These are phyloP conservation scores for Paradisaea rubra DNA, from an alignment of 2,113 vertebrate genomes.

Conservation along the genomic window DNA sequence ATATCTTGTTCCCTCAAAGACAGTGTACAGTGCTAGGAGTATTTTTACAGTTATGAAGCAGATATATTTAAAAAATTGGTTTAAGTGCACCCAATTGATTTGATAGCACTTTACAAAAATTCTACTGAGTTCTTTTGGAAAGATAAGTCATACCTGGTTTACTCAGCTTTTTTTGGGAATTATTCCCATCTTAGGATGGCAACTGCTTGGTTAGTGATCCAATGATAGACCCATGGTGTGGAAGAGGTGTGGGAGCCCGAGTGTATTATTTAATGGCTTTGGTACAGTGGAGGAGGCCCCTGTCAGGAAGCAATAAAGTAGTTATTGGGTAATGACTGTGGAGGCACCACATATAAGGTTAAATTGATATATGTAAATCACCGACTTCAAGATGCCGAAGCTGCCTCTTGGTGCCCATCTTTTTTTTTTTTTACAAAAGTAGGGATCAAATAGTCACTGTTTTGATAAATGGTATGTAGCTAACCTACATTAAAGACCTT, in stretches of 20 bases:
- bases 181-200: not conserved
- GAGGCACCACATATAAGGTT: not conserved
- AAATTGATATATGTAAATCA: constrained; percentile 46
- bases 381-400: not conserved
- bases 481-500: not conserved
- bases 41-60: not conserved
- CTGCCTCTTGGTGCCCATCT: constrained; percentile 25
- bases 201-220: constrained; percentile 29
- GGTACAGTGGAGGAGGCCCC: constrained; percentile 14
- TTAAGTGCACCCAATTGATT: not conserved
- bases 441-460: constrained; percentile 23
- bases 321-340: constrained; percentile 31
- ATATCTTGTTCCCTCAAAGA: not conserved
- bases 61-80: not conserved
- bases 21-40: not conserved
- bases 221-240: not conserved
- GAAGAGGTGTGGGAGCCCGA: not conserved
- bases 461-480: constrained; percentile 19
- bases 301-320: constrained; percentile 51
- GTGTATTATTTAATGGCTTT: not conserved
- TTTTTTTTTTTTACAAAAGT: not conserved
- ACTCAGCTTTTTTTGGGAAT: not conserved
- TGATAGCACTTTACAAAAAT: not conserved
- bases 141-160: not conserved
- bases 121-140: not conserved